Evolutionary conservation across 1,140 invertebrate genomes (phyloP).

Genomic region (Glossosoma conforme): DNA sequence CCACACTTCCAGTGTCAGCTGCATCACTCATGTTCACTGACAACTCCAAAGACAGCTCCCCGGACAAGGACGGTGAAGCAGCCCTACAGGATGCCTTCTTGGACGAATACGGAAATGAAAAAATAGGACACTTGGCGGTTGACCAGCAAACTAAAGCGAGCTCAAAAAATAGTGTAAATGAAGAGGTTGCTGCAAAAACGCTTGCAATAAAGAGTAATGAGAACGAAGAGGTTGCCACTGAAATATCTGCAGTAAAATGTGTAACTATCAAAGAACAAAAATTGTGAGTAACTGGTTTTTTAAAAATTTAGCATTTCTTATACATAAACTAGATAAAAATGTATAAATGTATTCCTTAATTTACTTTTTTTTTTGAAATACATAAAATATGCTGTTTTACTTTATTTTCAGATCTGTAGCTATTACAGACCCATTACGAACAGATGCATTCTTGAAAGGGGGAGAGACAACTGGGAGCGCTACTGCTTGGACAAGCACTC

Average conservation of each 20-base stretch:
- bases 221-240: not conserved
- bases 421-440: conserved; percentile 22
- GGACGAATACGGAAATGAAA: not conserved
- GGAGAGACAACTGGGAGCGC: no score
- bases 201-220: no score
- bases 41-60: conserved; percentile 34
- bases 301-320: not conserved
- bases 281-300: conserved; percentile 4
- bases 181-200: no score
- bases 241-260: not conserved
- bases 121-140: not conserved
- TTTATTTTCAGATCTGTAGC: conserved; percentile 16
- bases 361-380: no score
- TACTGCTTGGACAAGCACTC: not conserved
- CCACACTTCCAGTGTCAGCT: conserved; percentile 55
- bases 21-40: conserved; percentile 45
- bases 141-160: no score
- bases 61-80: conserved; percentile 9
- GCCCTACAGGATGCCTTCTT: not conserved
- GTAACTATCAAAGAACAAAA: not conserved
- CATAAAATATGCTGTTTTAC: no score
- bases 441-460: no score
- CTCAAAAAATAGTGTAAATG: not conserved
- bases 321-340: conserved; percentile 1
- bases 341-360: no score